Conservation (phyloP, 2,888 invertebrate genomes). For the Seira ritae region DNA sequence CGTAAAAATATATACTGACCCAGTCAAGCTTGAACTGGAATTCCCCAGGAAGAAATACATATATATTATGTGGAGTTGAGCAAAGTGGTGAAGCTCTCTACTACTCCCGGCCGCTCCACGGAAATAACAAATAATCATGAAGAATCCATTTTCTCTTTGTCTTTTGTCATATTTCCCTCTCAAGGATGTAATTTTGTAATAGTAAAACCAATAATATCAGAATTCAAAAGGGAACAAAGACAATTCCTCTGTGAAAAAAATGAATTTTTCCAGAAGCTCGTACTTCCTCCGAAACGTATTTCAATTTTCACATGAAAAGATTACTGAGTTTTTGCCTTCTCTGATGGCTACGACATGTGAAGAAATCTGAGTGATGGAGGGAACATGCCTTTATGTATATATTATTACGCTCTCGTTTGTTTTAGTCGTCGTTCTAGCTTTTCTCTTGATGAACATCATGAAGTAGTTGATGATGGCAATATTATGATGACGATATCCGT, state of each 20-base stretch:
- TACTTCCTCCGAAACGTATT: background rate
- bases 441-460: background rate
- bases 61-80: background rate
- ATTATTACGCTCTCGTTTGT: constrained; percentile 29
- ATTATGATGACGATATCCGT: background rate
- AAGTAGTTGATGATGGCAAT: background rate
- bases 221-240: constrained; percentile 19
- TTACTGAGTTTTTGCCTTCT: background rate
- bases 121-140: constrained; percentile 20
- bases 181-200: constrained; percentile 8
- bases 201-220: constrained; percentile 19
- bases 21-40: constrained; percentile 23
- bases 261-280: background rate
- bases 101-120: background rate
- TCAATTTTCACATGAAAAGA: constrained; percentile 13
- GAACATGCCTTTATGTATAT: constrained; percentile 21
- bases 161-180: background rate
- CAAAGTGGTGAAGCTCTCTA: background rate
- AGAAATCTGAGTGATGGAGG: constrained; percentile 15
- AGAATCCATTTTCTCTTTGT: background rate
- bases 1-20: constrained; percentile 23
- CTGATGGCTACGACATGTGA: constrained; percentile 14
- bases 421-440: constrained; percentile 5
- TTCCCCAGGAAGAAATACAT: background rate
- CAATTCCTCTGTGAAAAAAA: background rate